phyloP scores from a whole-genome alignment of 1,140 invertebrate genomes.

The Aphis gossypii region DNA sequence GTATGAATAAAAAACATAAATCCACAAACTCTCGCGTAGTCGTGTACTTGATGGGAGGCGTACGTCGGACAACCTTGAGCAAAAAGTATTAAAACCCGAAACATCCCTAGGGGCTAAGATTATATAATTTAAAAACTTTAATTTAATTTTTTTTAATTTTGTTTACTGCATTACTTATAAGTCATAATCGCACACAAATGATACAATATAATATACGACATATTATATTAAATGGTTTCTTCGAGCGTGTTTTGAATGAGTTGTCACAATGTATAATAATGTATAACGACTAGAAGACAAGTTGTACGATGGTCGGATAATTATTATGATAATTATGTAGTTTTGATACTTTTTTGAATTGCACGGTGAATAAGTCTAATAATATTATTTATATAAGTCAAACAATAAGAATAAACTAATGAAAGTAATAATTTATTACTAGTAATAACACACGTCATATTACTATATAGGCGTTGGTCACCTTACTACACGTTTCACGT shows the following conservation, averaged over 20 bases:
- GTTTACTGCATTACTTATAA: neutral
- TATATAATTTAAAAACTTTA: constrained; percentile 24
- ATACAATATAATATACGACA: neutral
- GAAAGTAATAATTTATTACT: no score
- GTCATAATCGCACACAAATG: neutral
- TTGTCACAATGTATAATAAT: neutral
- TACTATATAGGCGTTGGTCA: neutral
- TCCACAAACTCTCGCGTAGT: neutral
- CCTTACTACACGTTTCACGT: neutral
- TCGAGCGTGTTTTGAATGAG: neutral
- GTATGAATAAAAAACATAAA: constrained; percentile 29
- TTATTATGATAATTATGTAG: neutral
- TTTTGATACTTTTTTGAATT: neutral
- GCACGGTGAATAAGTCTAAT: neutral
- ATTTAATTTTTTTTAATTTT: neutral
- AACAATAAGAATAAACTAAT: neutral
- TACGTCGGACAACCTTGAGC: neutral
- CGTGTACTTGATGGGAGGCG: neutral
- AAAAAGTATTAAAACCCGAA: neutral
- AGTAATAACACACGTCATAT: no score
- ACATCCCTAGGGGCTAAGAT: constrained; percentile 12
- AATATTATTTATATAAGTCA: neutral
- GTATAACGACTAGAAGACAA: neutral
- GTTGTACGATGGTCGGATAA: neutral
- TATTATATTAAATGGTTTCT: neutral